phyloP scores from a whole-genome alignment of 2,113 vertebrate species.

The Odocoileus hemionus region DNA sequence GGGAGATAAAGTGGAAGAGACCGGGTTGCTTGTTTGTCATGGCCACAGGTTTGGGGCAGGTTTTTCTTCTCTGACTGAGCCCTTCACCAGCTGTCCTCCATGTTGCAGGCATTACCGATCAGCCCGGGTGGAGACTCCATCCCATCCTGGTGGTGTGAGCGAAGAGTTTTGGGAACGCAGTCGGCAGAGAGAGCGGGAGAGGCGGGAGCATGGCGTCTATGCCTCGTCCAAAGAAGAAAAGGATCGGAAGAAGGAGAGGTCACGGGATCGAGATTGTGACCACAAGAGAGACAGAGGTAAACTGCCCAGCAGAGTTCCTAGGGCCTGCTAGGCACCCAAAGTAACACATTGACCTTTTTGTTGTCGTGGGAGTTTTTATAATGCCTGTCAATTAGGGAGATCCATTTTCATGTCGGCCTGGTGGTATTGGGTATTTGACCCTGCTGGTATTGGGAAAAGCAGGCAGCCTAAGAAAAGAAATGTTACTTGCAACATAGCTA shows the following conservation, averaged over 20 bases:
- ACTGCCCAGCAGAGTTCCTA: fast-evolving
- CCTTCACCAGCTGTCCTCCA: neutral
- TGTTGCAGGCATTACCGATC: conserved; percentile 90
- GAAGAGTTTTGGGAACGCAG: conserved; percentile 93
- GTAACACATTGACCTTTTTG: neutral
- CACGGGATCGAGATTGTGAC: conserved; percentile 81
- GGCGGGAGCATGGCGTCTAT: conserved; percentile 93
- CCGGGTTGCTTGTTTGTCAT: neutral
- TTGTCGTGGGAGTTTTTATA: neutral
- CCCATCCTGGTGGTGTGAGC: conserved; percentile 95
- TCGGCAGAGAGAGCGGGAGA: conserved; percentile 92
- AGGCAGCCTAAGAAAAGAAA: neutral
- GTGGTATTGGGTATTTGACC: neutral
- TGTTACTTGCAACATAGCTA: neutral
- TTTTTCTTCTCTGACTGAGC: neutral
- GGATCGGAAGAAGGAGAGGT: conserved; percentile 84
- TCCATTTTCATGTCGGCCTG: neutral
- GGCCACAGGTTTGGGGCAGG: neutral
- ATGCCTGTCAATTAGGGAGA: neutral
- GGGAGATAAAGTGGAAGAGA: neutral
- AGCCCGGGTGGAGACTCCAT: conserved; percentile 93
- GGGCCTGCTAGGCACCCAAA: neutral
- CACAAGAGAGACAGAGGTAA: conserved; percentile 85
- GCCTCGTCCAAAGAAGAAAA: conserved; percentile 95
- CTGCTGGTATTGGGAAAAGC: neutral